Percentiles rank a stretch among this genome's conserved stretches.
phyloP scores from a whole-genome alignment of 2,797 vertebrate genomes.

The Taenioides sp. region DNA sequence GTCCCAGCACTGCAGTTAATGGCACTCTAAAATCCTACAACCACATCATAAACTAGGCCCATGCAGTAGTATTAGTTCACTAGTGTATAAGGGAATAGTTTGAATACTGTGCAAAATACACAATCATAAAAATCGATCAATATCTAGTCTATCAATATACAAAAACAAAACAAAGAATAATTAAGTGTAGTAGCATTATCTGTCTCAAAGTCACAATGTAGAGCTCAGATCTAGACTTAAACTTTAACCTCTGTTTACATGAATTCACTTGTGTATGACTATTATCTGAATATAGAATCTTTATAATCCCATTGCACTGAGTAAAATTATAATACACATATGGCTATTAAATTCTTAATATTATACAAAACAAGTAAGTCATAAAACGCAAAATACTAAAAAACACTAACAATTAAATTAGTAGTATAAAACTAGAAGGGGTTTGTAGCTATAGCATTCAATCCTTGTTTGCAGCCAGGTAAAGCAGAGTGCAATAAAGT shows the following conservation, averaged over 20 bases:
- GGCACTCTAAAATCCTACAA: constrained; percentile 59
- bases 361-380: not conserved
- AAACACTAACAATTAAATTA: not conserved
- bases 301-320: not conserved
- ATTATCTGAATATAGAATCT: not conserved
- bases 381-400: not conserved
- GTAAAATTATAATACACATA: not conserved
- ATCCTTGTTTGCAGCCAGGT: constrained; percentile 18
- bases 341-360: not conserved
- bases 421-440: not conserved
- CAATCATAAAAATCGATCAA: not conserved
- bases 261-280: not conserved
- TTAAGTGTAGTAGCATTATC: not conserved
- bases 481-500: constrained; percentile 35
- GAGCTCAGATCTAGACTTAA: too few relatives aligned
- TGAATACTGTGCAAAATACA: too few relatives aligned
- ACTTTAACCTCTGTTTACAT: not conserved
- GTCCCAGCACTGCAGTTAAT: constrained; percentile 60
- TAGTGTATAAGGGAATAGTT: not conserved
- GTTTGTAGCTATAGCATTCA: not conserved
- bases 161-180: not conserved
- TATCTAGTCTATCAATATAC: not conserved
- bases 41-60: constrained; percentile 34
- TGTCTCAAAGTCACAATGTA: too few relatives aligned
- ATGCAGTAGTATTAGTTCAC: not conserved